phyloP scores from a whole-genome alignment of 2,888 invertebrate species.

The Latheticus oryzae region DNA sequence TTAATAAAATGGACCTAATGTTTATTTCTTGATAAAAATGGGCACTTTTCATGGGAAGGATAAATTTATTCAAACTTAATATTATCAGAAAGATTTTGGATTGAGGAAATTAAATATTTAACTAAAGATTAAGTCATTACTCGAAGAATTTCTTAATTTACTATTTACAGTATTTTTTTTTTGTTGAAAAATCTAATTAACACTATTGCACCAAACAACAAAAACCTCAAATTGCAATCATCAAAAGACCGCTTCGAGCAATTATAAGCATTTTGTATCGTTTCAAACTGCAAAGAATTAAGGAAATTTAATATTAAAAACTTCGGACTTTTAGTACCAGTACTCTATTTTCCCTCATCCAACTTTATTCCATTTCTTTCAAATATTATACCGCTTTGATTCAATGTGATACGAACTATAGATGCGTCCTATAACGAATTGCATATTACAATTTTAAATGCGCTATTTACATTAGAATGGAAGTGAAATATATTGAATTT shows the following conservation, averaged over 20 bases:
- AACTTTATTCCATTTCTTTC: too few species aligned
- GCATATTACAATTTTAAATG: constrained; percentile 60
- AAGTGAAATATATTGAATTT: background rate
- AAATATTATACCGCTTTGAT: constrained; percentile 18
- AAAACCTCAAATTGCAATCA: constrained; percentile 9
- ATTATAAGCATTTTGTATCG: constrained; percentile 23
- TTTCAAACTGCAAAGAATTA: constrained; percentile 13
- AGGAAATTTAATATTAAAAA: constrained; percentile 34
- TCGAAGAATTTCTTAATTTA: too few species aligned
- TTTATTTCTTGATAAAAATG: constrained; percentile 43
- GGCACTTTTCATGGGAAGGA: constrained; percentile 39
- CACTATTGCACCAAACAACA: too few species aligned
- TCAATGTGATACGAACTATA: constrained; percentile 35
- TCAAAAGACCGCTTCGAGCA: constrained; percentile 28
- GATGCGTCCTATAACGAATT: constrained; percentile 59
- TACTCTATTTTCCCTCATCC: too few species aligned
- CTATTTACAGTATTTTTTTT: too few species aligned
- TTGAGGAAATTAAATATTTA: constrained; percentile 31
- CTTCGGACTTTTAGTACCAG: constrained; percentile 10
- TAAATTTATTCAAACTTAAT: constrained; percentile 39
- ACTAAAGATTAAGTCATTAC: constrained; percentile 35
- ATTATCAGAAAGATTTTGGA: constrained; percentile 36
- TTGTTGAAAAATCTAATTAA: too few species aligned
- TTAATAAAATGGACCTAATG: constrained; percentile 43
- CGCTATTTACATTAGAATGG: constrained; percentile 45